phyloP scores from a whole-genome alignment of 1,140 invertebrate species.

The Ceratitis capitata region DNA sequence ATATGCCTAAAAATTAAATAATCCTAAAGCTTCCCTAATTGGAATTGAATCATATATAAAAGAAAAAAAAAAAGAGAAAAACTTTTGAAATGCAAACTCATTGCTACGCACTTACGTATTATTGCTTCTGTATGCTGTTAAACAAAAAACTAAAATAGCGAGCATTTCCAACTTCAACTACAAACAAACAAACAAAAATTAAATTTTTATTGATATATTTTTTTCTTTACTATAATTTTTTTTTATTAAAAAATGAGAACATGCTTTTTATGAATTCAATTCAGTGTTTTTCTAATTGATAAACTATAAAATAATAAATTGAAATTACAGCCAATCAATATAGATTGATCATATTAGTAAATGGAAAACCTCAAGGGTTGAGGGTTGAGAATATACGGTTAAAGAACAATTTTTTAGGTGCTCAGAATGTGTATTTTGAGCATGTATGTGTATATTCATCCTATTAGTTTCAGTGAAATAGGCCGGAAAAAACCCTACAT shows the following conservation, averaged over 20 bases:
- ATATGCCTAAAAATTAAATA: constrained; percentile 11
- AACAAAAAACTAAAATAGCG: not conserved
- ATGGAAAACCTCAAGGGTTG: not conserved
- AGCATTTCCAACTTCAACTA: constrained; percentile 4
- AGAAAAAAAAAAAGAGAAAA: not conserved
- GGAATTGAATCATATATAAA: not conserved
- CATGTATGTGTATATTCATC: no score
- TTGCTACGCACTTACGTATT: not conserved
- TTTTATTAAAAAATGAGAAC: constrained; percentile 18
- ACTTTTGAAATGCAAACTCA: not conserved
- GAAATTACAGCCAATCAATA: not conserved
- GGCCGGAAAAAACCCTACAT: no score
- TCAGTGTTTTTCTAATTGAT: constrained; percentile 14
- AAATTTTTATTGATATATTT: constrained; percentile 6
- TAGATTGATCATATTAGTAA: not conserved
- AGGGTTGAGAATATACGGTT: not conserved
- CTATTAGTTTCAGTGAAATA: no score
- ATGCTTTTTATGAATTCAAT: constrained; percentile 32
- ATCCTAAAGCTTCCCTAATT: not conserved
- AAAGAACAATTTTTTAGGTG: not conserved
- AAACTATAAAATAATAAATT: not conserved
- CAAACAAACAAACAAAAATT: not conserved
- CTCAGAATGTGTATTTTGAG: no score
- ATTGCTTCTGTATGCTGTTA: constrained; percentile 37
- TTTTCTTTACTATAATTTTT: constrained; percentile 26